These are phyloP conservation scores for Catalaphyllia jardinei DNA, from an alignment of 64 coral and sea anemone genomes.

Conservation along the genomic window DNA sequence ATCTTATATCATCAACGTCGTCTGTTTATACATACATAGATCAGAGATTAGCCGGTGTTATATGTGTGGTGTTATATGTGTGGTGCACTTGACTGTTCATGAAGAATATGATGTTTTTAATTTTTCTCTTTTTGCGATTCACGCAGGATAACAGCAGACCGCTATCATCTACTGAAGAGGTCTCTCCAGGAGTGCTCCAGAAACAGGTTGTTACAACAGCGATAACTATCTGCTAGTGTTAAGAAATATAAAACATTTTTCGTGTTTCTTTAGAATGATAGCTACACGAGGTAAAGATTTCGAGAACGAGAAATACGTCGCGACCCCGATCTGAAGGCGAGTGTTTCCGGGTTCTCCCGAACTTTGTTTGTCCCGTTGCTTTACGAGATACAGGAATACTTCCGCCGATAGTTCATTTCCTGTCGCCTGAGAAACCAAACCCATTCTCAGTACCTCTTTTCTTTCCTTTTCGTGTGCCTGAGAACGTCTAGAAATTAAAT, in stretches of 20 bases:
- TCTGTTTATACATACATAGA: too few species aligned
- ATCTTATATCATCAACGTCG: too few species aligned
- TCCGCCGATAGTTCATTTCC: too few species aligned
- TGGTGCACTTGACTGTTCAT: background rate
- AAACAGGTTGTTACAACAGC: background rate
- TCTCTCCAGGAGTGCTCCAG: background rate
- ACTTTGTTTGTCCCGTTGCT: too few species aligned
- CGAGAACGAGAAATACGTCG: too few species aligned
- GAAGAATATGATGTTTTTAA: background rate
- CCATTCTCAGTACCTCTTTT: background rate
- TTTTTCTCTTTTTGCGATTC: background rate
- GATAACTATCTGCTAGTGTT: background rate
- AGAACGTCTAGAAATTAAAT: background rate
- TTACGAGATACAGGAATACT: too few species aligned
- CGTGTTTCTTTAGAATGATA: too few species aligned
- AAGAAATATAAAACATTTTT: too few species aligned
- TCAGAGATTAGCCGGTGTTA: background rate
- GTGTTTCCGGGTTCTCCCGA: too few species aligned
- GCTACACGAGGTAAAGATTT: too few species aligned
- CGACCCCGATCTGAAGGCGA: too few species aligned
- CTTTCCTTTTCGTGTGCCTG: background rate
- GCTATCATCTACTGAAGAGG: background rate
- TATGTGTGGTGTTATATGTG: background rate
- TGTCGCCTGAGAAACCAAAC: too few species aligned
- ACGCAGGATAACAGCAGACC: background rate